Base-by-base conservation (phyloP, 2,113 vertebrate genomes). In the Turnix velox region DNA sequence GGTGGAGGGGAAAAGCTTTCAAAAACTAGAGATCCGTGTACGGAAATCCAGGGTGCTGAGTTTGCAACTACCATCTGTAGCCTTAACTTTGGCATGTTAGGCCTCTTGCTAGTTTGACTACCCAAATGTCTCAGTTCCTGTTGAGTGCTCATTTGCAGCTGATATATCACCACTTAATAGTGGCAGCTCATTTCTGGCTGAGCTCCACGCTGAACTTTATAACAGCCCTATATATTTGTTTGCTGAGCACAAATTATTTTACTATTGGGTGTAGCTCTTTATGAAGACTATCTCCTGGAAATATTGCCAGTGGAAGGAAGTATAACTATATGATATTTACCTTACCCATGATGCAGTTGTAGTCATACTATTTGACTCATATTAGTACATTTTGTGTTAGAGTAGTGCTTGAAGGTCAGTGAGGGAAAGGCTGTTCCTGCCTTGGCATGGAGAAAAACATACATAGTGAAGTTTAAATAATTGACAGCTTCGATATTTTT, bases 211-310 rank as follows among this genome's bases (percentile, higher is more conserved):
- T 87, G 78, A 57, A 65, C 92, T 92, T 91, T 93, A 72, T 83
- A 87, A 84, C 66, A 89, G 46, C 58, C 84, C 80, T 48, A 80
- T 20, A 14, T 75, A 75, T 96, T 92, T 93, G 91, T 81, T 92
- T 93, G 88, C 23, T 42, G 71, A 76, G 88, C 15, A 66, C 42
- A 73, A 89, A 85, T 66, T 33, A 96, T 94, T 96, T 95, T 94
- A 93, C 81, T 94, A 54, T 25, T 52, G 92, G 94, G 96, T 79
- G 94, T 76, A 93, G 71, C 74, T 79, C 77, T 91, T 79, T 85
- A 78, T 69, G 62, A 94, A 91, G 62, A 57, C 81, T 73, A 62
- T 74, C 92, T 87, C 78, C 74, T 91, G 88, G 67, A 80, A 90
- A 92, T 73, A 73, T 4, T 59, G 54, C 59, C 74, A 79, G 63